These are phyloP conservation scores for Oenanthe oenanthe DNA, from an alignment of 2,113 vertebrate species.

Conservation along the genomic window DNA sequence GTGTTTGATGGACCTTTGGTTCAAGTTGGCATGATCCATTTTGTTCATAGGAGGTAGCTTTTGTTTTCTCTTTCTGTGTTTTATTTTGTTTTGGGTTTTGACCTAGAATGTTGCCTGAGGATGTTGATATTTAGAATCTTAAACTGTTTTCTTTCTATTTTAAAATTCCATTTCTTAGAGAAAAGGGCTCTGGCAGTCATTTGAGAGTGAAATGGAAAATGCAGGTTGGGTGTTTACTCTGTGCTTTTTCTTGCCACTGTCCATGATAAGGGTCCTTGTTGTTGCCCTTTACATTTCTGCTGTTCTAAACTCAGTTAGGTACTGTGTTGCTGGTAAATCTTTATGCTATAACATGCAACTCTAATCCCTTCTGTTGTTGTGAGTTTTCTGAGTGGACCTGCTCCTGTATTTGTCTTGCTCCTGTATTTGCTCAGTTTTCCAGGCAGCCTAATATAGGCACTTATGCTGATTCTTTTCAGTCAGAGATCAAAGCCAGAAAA, in stretches of 20 bases:
- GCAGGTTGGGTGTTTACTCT: neutral
- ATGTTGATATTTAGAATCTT: neutral
- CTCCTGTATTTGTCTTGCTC: neutral
- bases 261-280: neutral
- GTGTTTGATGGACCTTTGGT: neutral
- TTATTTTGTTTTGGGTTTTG: neutral
- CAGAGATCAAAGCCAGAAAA: neutral
- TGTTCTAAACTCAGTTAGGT: neutral
- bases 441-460: neutral
- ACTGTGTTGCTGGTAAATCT: neutral
- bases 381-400: neutral
- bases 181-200: neutral
- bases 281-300: neutral
- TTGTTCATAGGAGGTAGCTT: neutral
- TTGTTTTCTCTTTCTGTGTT: neutral
- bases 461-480: neutral
- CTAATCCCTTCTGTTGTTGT: neutral
- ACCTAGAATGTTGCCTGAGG: neutral
- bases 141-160: neutral
- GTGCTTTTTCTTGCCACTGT: neutral
- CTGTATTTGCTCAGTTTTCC: neutral
- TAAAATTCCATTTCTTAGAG: neutral
- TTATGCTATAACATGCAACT: neutral
- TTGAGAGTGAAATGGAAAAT: neutral
- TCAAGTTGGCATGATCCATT: neutral